These are phyloP conservation scores for Dermatemys mawii DNA, from an alignment of 2,113 vertebrate genomes.

Conservation along the genomic window DNA sequence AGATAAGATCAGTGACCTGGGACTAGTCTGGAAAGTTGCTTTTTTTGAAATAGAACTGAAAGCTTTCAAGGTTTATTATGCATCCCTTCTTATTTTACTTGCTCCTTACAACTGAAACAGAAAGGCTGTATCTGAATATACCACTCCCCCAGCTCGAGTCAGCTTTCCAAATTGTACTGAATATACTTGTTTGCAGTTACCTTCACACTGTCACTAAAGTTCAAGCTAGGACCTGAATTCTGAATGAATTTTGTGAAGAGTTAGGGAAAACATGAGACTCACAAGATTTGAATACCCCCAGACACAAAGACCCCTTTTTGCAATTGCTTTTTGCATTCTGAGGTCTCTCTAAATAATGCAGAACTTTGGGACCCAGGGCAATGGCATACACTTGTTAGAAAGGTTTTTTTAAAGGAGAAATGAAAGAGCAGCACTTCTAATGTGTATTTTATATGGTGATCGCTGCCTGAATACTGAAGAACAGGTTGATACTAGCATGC, in stretches of 20 bases:
- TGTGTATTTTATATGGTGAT: slow-evolving; percentile 21
- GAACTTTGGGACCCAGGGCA: slow-evolving; percentile 40
- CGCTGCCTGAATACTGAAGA: slow-evolving; percentile 45
- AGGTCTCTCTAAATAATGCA: slow-evolving; percentile 38
- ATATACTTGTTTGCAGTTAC: slow-evolving; percentile 40
- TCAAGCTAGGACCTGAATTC: slow-evolving; percentile 38
- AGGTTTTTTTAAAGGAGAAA: slow-evolving; percentile 53
- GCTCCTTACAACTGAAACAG: slow-evolving; percentile 50
- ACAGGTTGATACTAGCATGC: slow-evolving; percentile 7
- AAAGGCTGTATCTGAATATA: slow-evolving; percentile 30
- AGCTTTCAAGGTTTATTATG: slow-evolving; percentile 61
- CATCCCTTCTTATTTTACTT: slow-evolving; percentile 11
- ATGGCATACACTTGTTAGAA: slow-evolving; percentile 36
- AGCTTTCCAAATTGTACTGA: slow-evolving; percentile 40
- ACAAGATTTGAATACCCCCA: slow-evolving; percentile 30
- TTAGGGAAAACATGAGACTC: slow-evolving; percentile 55
- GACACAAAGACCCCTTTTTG: slow-evolving; percentile 63
- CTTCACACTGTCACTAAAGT: slow-evolving; percentile 39
- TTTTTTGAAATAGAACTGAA: slow-evolving; percentile 48
- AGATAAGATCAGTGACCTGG: slow-evolving; percentile 34
- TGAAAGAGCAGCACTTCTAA: slow-evolving; percentile 49
- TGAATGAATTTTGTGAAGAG: slow-evolving; percentile 33
- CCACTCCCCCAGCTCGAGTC: slow-evolving; percentile 3
- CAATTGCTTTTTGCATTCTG: slow-evolving; percentile 33
- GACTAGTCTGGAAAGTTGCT: slow-evolving; percentile 27